Base-by-base conservation (phyloP, 2,113 vertebrate species). In the Callorhinus ursinus region DNA sequence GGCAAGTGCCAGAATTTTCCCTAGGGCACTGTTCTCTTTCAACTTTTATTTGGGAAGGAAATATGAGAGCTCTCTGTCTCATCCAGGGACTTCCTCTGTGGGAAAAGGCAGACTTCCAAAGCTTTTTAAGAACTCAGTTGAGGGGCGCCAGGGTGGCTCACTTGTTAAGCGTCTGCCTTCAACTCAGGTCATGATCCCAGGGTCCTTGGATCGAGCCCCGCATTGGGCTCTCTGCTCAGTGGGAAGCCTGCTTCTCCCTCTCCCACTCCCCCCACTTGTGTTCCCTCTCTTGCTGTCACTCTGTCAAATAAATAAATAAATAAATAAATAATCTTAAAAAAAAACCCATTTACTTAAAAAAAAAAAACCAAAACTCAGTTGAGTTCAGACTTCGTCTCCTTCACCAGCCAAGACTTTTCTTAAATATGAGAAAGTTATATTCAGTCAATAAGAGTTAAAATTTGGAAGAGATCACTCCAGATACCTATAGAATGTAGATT, bases 1-100 rank as follows among this genome's bases (percentile, higher is more conserved):
- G 53, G 49, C 13, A 87, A 92, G 26, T 14, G 36, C 4, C 6
- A 86, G 53, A 84, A 81, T 2, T 72, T 82, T 85, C 15, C 28
- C 33, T 26, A 22, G 67, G n/a, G 39, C 16, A 24, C 61, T 92
- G 24, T 46, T 93, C 93, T 71, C 51, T 90, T 46, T 79, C 59
- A 87, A 87, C 39, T 93, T 95, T 79, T 81, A 77, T 63, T 84
- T 55, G 42, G 39, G 49, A 77, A 42, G 84, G 51, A 91, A 88
- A 94, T n/a, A 59, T 93, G 71, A 96, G 88, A 82, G 12, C 8
- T 61, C 16, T 67, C 7, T 88, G 4, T 88, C 49, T 79, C 36
- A 90, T 86, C 19, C 46, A 59, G 42, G 51, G 24, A 92, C 10
- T 39, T 93, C 24, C n/a, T 39, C 24, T 89, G 5, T 95, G 72